Evolutionary conservation across 2,113 vertebrate genomes (phyloP), one percentile per base, ranked within the genome.

Genomic region (Gallinago paraguaiae): DNA sequence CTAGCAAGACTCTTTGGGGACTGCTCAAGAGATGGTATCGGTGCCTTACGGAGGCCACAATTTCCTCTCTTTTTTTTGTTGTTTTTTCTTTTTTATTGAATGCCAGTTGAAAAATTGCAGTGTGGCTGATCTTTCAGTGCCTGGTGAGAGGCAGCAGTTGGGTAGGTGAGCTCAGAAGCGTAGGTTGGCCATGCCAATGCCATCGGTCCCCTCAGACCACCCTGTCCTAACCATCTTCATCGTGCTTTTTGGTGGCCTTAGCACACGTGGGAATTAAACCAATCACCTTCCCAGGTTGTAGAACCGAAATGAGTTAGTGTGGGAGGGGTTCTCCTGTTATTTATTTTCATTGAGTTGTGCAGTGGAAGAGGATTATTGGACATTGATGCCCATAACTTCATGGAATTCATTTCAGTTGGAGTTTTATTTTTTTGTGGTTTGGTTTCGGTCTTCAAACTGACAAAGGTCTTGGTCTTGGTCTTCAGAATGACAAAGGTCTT

Each of bases 1-100:
- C 60, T 2, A 2, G 51, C 11, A 54, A 53, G 33, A 10, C 67
- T 46, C 57, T 43, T 45, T 7, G 48, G 90, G 72, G 63, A 27
- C 95, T 83, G 91, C 96, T 95, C 82, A 27, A 45, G 83, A 78
- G 90, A 46, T 69, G 86, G 76, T 60, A 67, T 64, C 35, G 86
- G 97, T 98, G 98, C 98, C 98, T 98, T 98, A 88, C 7, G 14
- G 90, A 53, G 96, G 89, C 96, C 61, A 28, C 79, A 75, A 19
- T 91, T 83, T 77, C 81, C 87, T 80, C 88, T 80, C 13, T 64
- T 68, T 27, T 22, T 10, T 27, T 46, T 20, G 43, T 45, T 45
- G 43, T 17, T 45, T 45, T 17, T 45, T 45, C 50, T 25, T 69
- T 31, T 63, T 81, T 22, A 24, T 30, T 43, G 2, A 61, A 27